Evolutionary conservation across 2,888 invertebrate species (phyloP).

Genomic region (Eilema sororculum): DNA sequence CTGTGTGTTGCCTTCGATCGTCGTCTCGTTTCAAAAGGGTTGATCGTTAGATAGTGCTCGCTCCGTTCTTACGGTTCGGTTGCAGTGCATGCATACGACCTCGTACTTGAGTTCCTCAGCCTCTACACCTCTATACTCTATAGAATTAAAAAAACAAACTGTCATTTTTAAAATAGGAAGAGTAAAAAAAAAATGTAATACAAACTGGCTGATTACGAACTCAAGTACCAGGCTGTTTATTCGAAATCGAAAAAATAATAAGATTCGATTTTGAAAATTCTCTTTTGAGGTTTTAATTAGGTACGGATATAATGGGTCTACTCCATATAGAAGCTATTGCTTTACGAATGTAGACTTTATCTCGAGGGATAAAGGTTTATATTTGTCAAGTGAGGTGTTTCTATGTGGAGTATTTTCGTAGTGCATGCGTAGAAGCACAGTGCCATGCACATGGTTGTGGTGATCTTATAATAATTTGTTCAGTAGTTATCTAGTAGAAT

Average conservation of each 20-base stretch:
- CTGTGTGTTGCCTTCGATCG: slow-evolving; percentile 64
- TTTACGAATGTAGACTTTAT: slow-evolving; percentile 45
- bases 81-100: slow-evolving; percentile 73
- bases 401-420: slow-evolving; percentile 62
- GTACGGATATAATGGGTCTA: slow-evolving; percentile 42
- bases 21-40: slow-evolving; percentile 86
- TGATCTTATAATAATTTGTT: slow-evolving; percentile 66
- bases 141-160: background rate
- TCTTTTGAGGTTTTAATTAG: slow-evolving; percentile 30
- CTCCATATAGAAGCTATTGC: slow-evolving; percentile 17
- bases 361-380: slow-evolving; percentile 32
- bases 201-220: slow-evolving; percentile 28
- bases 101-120: slow-evolving; percentile 41
- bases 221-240: slow-evolving; percentile 30
- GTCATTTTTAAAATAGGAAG: background rate
- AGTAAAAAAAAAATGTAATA: background rate
- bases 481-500: slow-evolving; percentile 66
- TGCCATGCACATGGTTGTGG: slow-evolving; percentile 85
- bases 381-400: slow-evolving; percentile 37
- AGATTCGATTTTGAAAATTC: slow-evolving; percentile 37
- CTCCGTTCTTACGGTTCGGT: slow-evolving; percentile 74
- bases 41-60: slow-evolving; percentile 81
- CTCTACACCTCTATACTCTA: slow-evolving; percentile 16
- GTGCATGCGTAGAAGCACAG: slow-evolving; percentile 84
- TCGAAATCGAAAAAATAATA: slow-evolving; percentile 44